Evolutionary conservation across 1,140 invertebrate genomes (phyloP), one percentile per base, ranked within the genome.

Genomic region (Eubasilissa regina): DNA sequence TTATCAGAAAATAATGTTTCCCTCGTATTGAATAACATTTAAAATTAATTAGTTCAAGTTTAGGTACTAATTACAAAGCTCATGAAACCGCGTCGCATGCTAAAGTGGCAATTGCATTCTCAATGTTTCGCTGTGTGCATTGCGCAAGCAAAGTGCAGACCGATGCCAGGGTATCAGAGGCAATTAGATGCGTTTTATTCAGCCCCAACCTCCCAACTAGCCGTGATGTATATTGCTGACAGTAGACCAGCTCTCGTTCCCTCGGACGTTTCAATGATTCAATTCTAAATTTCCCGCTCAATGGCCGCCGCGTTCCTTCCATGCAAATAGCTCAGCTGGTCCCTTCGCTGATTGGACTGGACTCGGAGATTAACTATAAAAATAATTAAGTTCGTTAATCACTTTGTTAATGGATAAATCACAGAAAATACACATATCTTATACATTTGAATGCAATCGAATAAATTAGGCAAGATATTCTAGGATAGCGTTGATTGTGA

Each of bases 121-220:
- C 56, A 17, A 19, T 60, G 19, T 13, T 35, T 62, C 58, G 58
- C 15, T 21, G 19, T n/a, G 15, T 12, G 21, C 21, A 62, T 62
- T 62, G n/a, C 4, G 11, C 21, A 62, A 35, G 58, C 8, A 21
- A 21, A 62, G 8, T 25, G 21, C 8, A 11, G 21, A 15, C 13
- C 58, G 21, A 11, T 62, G 58, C 21, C 58, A 62, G 58, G 21
- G 21, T 62, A 35, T n/a, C n/a, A 62, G 58, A 25, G 13, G 58
- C 68, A 53, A 73, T 73, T 73, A 53, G 15, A 3, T 4, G 47
- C 19, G 68, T 73, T 73, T 73, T 73, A 73, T 53, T 25, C 48
- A 21, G 17, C 68, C 45, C 13, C 47, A 48, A 21, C 45, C 68
- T 72, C 51, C 44, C 68, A 72, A 72, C 47, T 48, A 72, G 68